Conservation (phyloP, 1,140 invertebrate species). For the Latrodectus geometricus region DNA sequence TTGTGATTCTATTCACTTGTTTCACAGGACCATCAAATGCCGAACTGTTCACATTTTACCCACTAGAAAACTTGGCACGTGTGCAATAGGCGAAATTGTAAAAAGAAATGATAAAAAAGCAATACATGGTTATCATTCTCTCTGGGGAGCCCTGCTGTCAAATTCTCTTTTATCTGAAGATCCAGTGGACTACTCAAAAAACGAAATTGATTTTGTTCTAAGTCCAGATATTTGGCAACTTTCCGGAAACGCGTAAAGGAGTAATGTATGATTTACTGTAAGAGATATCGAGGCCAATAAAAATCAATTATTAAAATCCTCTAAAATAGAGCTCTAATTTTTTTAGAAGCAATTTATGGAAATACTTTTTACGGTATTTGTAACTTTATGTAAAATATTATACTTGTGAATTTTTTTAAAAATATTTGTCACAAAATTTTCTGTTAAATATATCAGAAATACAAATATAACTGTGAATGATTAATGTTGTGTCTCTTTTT, state of each 20-base stretch:
- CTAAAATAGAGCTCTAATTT: no score
- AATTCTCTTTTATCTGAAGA: slow-evolving; percentile 23
- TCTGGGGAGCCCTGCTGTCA: slow-evolving; percentile 1
- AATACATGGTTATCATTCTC: slow-evolving; percentile 9
- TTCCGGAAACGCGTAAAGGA: slow-evolving; percentile 19
- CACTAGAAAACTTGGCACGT: not conserved
- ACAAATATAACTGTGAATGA: no score
- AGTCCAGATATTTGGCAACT: slow-evolving; percentile 40
- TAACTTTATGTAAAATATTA: no score
- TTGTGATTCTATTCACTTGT: not conserved
- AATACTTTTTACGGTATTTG: no score
- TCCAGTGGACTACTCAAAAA: slow-evolving; percentile 6
- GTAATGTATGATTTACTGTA: not conserved
- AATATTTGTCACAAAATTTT: no score
- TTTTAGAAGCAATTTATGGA: no score
- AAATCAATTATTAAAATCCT: no score
- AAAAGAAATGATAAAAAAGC: not conserved
- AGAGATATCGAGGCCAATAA: no score
- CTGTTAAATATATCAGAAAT: no score
- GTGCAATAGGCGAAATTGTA: not conserved
- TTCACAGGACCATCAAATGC: not conserved
- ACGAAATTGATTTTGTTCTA: slow-evolving; percentile 39
- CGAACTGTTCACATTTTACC: not conserved
- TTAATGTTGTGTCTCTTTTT: no score
- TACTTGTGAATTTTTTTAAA: no score